Percentiles rank a stretch among this genome's conserved stretches.
Evolutionary conservation across 2,113 vertebrate genomes (phyloP).

Genomic region (Salvelinus namaycush): DNA sequence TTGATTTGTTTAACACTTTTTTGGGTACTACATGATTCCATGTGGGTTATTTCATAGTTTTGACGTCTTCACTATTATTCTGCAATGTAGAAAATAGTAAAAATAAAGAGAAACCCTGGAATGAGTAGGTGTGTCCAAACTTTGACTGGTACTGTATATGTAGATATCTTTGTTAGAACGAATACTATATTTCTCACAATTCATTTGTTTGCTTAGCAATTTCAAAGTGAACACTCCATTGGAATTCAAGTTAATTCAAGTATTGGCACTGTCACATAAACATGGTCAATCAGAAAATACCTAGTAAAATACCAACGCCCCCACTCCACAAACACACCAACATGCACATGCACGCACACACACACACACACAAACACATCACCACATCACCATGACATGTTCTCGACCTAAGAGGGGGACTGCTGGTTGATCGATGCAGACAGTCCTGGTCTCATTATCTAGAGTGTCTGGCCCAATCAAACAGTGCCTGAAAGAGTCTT

Average conservation of each 20-base stretch:
- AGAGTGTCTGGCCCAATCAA: slow-evolving; percentile 47
- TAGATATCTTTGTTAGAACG: too few relatives aligned
- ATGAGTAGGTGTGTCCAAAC: too few relatives aligned
- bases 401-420: not conserved
- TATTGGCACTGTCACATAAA: not conserved
- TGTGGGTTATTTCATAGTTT: too few relatives aligned
- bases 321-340: not conserved
- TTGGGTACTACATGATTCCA: too few relatives aligned
- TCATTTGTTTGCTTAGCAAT: too few relatives aligned
- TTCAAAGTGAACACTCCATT: not conserved
- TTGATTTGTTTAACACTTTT: too few relatives aligned
- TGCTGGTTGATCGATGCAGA: slow-evolving; percentile 43
- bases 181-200: too few relatives aligned
- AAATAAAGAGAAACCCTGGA: too few relatives aligned
- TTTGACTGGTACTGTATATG: too few relatives aligned
- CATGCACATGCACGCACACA: not conserved
- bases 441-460: slow-evolving; percentile 53
- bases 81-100: too few relatives aligned
- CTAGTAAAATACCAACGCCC: too few relatives aligned
- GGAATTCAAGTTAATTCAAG: not conserved
- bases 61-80: too few relatives aligned
- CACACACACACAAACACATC: slow-evolving; percentile 18
- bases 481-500: slow-evolving; percentile 29
- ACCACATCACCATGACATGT: slow-evolving; percentile 6
- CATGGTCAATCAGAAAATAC: not conserved